These are phyloP conservation scores for Acanthurus tractus DNA, from an alignment of 2,797 vertebrate species.

Conservation along the genomic window DNA sequence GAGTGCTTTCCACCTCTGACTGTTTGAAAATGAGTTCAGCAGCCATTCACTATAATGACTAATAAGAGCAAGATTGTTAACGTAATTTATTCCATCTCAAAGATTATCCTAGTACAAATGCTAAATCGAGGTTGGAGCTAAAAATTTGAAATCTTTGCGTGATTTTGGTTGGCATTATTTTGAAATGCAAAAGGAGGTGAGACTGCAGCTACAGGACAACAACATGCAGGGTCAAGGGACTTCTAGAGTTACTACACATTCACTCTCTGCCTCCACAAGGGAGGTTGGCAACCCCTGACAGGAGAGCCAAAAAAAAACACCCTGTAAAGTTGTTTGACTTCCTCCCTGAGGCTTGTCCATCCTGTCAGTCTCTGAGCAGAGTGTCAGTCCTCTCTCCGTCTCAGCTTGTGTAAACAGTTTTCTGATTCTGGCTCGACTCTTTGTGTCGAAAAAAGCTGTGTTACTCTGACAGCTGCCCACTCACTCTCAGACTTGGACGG, in stretches of 20 bases:
- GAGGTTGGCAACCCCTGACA: constrained; percentile 17
- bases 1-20: constrained; percentile 4
- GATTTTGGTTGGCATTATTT: not conserved
- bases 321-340: constrained; percentile 38
- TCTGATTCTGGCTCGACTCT: constrained; percentile 42
- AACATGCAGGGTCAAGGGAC: constrained; percentile 22
- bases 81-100: not conserved
- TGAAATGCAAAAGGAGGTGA: too few relatives aligned
- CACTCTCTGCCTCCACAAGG: constrained; percentile 25
- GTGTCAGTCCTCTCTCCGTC: constrained; percentile 52
- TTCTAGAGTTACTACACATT: constrained; percentile 38
- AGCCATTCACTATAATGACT: not conserved
- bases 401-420: constrained; percentile 53
- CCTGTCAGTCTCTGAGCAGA: constrained; percentile 52
- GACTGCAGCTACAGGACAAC: constrained; percentile 51
- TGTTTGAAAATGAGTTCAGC: constrained; percentile 3
- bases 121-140: not conserved
- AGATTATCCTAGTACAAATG: not conserved
- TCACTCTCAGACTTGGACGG: constrained; percentile 38
- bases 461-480: constrained; percentile 58
- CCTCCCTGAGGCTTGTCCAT: constrained; percentile 42
- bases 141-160: not conserved
- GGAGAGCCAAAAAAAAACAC: constrained; percentile 35
- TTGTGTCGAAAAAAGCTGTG: constrained; percentile 30
- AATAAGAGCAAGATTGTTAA: not conserved